Evolutionary conservation across 2,113 vertebrate species (phyloP).

Genomic region (Hippolais icterina): DNA sequence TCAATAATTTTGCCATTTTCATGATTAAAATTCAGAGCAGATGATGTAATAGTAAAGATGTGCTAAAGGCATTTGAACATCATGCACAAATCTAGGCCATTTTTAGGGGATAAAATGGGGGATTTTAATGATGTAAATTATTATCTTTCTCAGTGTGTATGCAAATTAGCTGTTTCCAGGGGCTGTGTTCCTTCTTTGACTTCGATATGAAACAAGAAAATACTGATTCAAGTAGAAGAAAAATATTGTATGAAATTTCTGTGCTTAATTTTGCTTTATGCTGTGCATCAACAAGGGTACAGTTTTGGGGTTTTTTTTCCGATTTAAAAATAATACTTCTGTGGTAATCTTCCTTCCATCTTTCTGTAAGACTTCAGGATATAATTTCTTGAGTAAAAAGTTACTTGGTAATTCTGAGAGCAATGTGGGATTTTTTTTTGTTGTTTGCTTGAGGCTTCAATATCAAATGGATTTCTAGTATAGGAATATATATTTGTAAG

Average conservation of each 20-base stretch:
- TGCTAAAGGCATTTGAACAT: background rate
- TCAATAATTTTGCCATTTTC: background rate
- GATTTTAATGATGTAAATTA: background rate
- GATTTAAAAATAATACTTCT: background rate
- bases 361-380: background rate
- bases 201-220: background rate
- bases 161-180: background rate
- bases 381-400: background rate
- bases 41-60: background rate
- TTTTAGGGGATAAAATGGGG: background rate
- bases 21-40: background rate
- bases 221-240: background rate
- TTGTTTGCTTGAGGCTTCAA: background rate
- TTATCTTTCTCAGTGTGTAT: background rate
- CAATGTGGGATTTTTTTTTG: background rate
- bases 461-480: background rate
- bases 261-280: background rate
- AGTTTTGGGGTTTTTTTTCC: background rate
- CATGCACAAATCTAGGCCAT: background rate
- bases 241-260: background rate
- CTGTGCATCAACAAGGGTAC: background rate
- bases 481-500: background rate
- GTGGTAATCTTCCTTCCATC: background rate
- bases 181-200: background rate
- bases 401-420: background rate